Evolutionary conservation across 2,113 vertebrate genomes (phyloP), one percentile per base, ranked within the genome.

Genomic region (Triplophysa dalaica): DNA sequence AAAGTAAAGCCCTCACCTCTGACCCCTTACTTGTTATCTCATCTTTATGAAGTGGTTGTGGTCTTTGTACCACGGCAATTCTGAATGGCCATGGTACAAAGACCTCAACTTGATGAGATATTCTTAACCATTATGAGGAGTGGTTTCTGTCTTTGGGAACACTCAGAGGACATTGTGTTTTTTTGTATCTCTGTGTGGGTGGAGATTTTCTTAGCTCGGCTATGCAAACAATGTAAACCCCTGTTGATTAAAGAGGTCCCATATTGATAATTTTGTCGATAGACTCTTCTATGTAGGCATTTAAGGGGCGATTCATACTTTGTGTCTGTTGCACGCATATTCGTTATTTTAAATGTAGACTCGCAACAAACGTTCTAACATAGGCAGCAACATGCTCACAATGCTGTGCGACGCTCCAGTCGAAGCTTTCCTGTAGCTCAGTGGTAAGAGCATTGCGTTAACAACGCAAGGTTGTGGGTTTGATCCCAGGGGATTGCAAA

Each of bases 1-100:
- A 92, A 96, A 92, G 95, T 89, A 33, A 38, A 61, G 24, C 0
- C 19, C 19, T 12, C 4, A 52, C 24, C 2, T 22, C 50, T 45
- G 54, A 72, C 14, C 16, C 56, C 24, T 77, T 69, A 56, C 4
- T 58, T 63, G 41, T 19, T 19, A 58, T 38, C 21, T 24, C 24
- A 38, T 58, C 4, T 72, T 4, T 64, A 2, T 21, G 10, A 38
- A 38, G 12, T 65, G 60, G 11, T 21, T 38, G 45, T 65, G 74
- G 45, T 65, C 61, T 76, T 76, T 76, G 61, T 48, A 63, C 22
- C 41, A 63, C 48, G 72, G 19, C 16, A 62, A 7, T 75, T 48
- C 2, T 75, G 21, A 29, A 29, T 29, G 26, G 33, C 33, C 33
- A 33, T 33, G 33, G 33, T 33, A 33, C 33, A 33, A 33, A 33